Evolutionary conservation across 2,113 vertebrate species (phyloP).

Genomic region (Piaya cayana): DNA sequence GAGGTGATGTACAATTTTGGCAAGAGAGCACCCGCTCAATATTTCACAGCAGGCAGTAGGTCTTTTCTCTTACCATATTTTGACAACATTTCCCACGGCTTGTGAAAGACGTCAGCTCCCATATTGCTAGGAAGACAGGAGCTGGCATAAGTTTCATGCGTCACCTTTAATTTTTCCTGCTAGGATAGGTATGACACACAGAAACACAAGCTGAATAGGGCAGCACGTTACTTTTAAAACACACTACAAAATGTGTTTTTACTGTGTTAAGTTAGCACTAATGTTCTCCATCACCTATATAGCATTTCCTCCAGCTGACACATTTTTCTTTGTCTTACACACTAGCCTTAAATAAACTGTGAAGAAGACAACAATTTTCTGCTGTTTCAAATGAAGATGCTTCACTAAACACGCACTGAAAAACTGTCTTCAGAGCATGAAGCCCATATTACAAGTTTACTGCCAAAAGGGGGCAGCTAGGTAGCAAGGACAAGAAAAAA

Average conservation of each 20-base stretch:
- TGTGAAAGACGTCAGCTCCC: background rate
- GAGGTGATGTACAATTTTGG: background rate
- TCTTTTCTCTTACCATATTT: background rate
- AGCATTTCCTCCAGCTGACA: background rate
- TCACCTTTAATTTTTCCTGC: background rate
- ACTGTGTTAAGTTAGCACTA: background rate
- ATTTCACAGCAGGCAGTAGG: background rate
- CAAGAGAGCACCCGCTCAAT: background rate
- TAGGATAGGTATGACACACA: background rate
- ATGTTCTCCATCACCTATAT: background rate
- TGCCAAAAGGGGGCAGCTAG: background rate
- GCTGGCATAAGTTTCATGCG: background rate
- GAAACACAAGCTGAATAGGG: background rate
- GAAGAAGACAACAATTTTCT: background rate
- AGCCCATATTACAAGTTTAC: background rate
- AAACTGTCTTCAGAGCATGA: background rate
- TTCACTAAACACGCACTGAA: background rate
- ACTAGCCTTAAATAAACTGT: constrained; percentile 5
- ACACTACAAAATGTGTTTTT: background rate
- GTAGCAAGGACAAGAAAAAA: background rate
- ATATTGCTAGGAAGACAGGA: background rate
- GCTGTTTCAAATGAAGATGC: background rate
- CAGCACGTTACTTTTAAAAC: background rate
- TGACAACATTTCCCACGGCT: background rate
- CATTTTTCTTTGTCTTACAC: background rate